These are phyloP conservation scores for Acrossocheilus fasciatus DNA, from an alignment of 2,797 vertebrate species.

Conservation along the genomic window DNA sequence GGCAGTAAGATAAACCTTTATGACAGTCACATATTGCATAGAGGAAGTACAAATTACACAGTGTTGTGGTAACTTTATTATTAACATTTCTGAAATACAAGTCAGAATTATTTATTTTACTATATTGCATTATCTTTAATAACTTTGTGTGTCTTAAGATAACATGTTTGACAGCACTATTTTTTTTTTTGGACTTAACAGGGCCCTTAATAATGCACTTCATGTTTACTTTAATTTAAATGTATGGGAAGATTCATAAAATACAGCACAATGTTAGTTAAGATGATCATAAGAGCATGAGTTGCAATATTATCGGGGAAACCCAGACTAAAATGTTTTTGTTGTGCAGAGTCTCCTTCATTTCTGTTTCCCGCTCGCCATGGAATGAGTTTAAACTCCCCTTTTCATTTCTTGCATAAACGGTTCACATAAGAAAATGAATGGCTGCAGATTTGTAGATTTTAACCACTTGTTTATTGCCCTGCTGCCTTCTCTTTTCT, in stretches of 20 bases:
- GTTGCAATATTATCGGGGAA: background rate
- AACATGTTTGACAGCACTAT: background rate
- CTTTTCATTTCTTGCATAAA: background rate
- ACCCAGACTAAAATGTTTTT: conserved; percentile 3
- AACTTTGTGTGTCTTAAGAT: background rate
- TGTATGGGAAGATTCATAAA: background rate
- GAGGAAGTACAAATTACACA: background rate
- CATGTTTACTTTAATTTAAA: background rate
- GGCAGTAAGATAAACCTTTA: background rate
- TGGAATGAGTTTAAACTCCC: background rate
- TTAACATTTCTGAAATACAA: background rate
- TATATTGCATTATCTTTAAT: background rate
- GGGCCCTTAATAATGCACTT: background rate
- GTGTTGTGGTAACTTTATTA: background rate
- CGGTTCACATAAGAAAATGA: background rate
- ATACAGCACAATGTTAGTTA: background rate
- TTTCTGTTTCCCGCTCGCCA: background rate
- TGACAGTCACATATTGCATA: background rate
- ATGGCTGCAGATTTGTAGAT: background rate
- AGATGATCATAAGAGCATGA: background rate
- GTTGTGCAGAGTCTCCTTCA: background rate
- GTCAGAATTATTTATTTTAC: background rate
- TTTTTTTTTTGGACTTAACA: background rate
- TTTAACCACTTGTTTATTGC: background rate
- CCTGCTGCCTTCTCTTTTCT: background rate